Evolutionary conservation across 2,888 invertebrate genomes (phyloP).

Genomic region (Drosophila fungiperda): DNA sequence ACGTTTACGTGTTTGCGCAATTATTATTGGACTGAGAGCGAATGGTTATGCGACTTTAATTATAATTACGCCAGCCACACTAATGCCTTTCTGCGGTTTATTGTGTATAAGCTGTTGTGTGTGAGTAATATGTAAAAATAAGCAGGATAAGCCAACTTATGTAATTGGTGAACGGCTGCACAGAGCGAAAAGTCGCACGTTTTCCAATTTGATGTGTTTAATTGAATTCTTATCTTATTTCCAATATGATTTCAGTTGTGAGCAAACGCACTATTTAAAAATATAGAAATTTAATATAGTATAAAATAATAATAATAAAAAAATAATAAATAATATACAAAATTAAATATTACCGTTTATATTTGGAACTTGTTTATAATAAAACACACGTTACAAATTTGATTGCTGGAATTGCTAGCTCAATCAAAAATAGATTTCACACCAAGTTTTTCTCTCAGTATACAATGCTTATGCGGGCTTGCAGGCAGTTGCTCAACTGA

Average conservation of each 20-base stretch:
- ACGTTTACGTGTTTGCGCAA: no score
- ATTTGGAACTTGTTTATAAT: background rate
- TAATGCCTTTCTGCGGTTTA: constrained; percentile 46
- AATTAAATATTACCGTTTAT: background rate
- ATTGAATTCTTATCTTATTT: background rate
- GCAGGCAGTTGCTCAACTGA: background rate
- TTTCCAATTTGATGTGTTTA: background rate
- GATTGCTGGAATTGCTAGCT: background rate
- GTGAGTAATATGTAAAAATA: background rate
- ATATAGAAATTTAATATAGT: no score
- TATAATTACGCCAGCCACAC: constrained; percentile 63
- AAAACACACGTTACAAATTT: rapidly evolving
- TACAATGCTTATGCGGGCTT: background rate
- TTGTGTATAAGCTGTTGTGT: background rate
- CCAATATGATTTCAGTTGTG: background rate
- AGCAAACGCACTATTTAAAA: no score
- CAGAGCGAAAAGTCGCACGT: background rate
- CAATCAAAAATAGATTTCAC: background rate
- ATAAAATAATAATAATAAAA: no score
- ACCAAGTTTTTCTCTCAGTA: background rate
- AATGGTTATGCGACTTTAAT: constrained; percentile 65
- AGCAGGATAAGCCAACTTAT: constrained; percentile 49
- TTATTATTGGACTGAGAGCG: background rate
- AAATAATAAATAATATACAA: no score
- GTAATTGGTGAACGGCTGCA: constrained; percentile 27